Evolutionary conservation across 2,113 vertebrate species (phyloP).

Genomic region (Baryphthengus martii): DNA sequence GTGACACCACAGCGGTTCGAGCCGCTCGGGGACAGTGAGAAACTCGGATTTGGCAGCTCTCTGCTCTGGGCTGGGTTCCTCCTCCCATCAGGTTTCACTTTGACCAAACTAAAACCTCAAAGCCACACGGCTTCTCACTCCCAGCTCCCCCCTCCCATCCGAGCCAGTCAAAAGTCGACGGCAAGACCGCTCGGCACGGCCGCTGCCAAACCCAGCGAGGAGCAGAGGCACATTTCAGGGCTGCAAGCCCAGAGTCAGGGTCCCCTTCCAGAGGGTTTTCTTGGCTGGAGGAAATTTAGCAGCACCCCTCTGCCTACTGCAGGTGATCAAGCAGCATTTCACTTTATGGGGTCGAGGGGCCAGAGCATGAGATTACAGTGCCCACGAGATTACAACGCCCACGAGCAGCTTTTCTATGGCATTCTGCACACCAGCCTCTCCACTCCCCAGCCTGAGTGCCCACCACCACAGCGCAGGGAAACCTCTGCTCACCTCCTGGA

Average conservation of each 20-base stretch:
- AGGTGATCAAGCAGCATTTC: neutral
- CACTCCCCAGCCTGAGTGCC: neutral
- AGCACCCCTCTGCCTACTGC: neutral
- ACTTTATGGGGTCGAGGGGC: neutral
- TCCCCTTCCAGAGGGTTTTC: neutral
- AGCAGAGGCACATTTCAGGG: accelerated
- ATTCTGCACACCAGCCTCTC: neutral
- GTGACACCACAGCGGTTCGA: accelerated
- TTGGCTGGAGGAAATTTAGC: neutral
- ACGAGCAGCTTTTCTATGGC: neutral
- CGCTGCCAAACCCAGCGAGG: accelerated
- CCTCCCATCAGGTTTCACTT: neutral
- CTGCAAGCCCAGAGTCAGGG: accelerated
- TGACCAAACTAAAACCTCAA: constrained; percentile 51
- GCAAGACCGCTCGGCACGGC: accelerated
- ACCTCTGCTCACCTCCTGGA: neutral
- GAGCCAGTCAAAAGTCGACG: accelerated
- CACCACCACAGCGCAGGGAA: accelerated
- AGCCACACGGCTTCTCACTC: neutral
- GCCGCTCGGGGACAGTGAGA: neutral
- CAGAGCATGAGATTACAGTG: neutral
- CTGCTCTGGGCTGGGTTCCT: neutral
- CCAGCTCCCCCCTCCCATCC: neutral
- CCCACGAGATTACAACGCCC: neutral
- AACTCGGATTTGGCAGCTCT: neutral